Evolutionary conservation across 2,113 vertebrate species (phyloP).

Genomic region (Sinocyclocheilus maitianheensis): DNA sequence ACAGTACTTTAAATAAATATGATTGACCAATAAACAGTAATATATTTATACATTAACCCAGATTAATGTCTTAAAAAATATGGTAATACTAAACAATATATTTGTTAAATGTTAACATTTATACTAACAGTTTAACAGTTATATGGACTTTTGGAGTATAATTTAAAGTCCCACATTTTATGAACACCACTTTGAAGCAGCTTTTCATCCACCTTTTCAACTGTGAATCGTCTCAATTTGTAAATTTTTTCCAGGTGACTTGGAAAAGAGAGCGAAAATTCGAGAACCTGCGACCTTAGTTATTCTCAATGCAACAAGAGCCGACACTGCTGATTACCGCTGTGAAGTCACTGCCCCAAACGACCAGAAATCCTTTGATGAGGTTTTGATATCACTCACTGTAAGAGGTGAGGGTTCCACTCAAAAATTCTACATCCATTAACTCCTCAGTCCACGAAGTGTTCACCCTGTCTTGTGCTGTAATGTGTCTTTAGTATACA

Average conservation of each 20-base stretch:
- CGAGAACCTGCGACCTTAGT: conserved; percentile 83
- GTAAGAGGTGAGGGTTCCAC: conserved; percentile 81
- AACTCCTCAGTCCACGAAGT: not conserved
- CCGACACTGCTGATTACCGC: conserved; percentile 88
- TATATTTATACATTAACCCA: not conserved
- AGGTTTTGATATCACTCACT: conserved; percentile 86
- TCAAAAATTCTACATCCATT: not conserved
- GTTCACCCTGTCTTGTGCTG: not conserved
- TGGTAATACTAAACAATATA: not conserved
- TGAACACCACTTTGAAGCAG: not conserved
- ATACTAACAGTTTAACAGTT: not conserved
- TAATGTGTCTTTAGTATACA: not conserved
- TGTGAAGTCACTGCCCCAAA: conserved; percentile 90
- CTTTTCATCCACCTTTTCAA: not conserved
- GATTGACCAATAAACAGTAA: not conserved
- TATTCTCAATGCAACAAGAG: conserved; percentile 88
- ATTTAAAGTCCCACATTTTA: not conserved
- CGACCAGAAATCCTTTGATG: conserved; percentile 86
- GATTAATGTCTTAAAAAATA: not conserved
- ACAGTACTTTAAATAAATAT: not conserved
- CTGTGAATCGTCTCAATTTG: not conserved
- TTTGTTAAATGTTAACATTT: not conserved
- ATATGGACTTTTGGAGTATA: not conserved
- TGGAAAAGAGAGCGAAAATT: conserved; percentile 83
- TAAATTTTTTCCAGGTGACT: conserved; percentile 76